Percentiles rank a stretch among this genome's conserved stretches.
Conservation (phyloP, 2,888 invertebrate genomes). For the Atherix ibis region DNA sequence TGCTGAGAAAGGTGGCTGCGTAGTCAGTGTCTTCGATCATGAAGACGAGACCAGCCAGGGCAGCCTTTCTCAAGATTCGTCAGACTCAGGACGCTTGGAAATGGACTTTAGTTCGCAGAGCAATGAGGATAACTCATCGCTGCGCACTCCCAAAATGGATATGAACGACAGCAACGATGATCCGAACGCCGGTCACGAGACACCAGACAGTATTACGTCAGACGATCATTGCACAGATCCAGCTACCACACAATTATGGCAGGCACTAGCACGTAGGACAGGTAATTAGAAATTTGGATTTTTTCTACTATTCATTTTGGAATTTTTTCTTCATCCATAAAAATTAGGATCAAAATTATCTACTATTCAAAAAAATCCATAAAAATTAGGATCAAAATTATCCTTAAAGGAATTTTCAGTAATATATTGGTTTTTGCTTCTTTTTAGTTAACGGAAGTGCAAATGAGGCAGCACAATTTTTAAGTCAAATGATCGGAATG, state of each 20-base stretch:
- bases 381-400: no score
- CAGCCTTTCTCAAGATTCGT: conserved; percentile 36
- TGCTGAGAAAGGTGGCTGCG: no score
- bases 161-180: no score
- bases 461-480: conserved; percentile 58
- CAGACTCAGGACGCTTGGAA: conserved; percentile 58
- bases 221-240: conserved; percentile 31
- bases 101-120: conserved; percentile 44
- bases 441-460: conserved; percentile 36
- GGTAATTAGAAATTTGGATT: no score
- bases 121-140: conserved; percentile 12
- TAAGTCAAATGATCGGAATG: conserved; percentile 61
- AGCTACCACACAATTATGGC: conserved; percentile 32
- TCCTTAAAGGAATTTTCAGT: background rate
- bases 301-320: background rate
- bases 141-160: background rate
- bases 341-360: no score
- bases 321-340: no score
- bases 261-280: conserved; percentile 31
- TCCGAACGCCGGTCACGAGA: conserved; percentile 12
- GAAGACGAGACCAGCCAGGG: conserved; percentile 11
- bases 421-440: no score
- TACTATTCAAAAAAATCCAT: no score
- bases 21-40: no score
- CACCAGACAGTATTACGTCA: conserved; percentile 28